Percentiles rank a stretch among this genome's conserved stretches.
Evolutionary conservation across 2,113 vertebrate genomes (phyloP).

Genomic region (Rissa tridactyla): DNA sequence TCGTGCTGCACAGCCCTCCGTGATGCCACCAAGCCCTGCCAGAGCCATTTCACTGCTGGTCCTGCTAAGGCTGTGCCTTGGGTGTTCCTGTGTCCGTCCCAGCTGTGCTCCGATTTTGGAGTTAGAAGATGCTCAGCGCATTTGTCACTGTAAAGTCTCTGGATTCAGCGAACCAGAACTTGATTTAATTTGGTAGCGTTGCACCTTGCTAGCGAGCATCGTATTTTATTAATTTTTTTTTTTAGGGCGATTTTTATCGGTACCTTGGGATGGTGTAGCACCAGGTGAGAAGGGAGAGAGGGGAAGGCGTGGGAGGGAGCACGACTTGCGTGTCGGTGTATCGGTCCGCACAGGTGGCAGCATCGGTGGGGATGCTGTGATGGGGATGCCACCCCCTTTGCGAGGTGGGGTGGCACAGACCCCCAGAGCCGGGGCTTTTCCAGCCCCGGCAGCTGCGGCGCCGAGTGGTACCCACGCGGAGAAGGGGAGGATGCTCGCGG

Average conservation of each 20-base stretch:
- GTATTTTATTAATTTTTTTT: background rate
- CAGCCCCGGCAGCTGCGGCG: background rate
- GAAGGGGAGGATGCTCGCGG: background rate
- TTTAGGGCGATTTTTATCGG: background rate
- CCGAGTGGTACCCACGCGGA: accelerated
- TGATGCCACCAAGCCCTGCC: background rate
- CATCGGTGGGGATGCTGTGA: background rate
- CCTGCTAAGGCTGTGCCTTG: background rate
- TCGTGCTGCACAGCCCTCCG: background rate
- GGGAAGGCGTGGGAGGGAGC: background rate
- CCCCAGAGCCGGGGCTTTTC: background rate
- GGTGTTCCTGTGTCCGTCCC: background rate
- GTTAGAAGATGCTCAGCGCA: background rate
- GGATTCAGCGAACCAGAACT: background rate
- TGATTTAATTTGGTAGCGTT: background rate
- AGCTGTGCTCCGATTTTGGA: accelerated
- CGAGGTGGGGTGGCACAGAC: background rate
- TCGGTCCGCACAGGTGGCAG: background rate
- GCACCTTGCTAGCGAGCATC: background rate
- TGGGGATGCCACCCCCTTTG: background rate
- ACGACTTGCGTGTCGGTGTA: accelerated
- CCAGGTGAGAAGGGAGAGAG: background rate
- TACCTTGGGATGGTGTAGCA: background rate
- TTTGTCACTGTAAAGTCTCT: background rate
- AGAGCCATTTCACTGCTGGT: accelerated